These are phyloP conservation scores for Cyprinodon tularosa DNA, from an alignment of 2,113 vertebrate genomes.

Conservation along the genomic window DNA sequence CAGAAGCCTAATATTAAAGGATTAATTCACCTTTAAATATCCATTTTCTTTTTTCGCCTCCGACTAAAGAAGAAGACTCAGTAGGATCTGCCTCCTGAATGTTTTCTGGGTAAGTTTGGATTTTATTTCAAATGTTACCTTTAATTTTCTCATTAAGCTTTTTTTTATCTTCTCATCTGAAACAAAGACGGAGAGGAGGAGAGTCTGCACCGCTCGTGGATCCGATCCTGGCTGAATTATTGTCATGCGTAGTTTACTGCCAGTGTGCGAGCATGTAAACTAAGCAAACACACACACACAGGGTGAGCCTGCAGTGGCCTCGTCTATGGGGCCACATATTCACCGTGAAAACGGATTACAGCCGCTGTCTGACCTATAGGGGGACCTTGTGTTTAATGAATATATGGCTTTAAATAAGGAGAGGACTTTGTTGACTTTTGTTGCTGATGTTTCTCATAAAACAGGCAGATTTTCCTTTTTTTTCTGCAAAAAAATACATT, in stretches of 20 bases:
- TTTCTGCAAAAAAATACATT: neutral
- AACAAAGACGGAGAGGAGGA: slow-evolving; percentile 10
- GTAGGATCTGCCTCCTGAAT: neutral
- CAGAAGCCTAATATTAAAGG: too few relatives aligned
- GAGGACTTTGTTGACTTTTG: neutral
- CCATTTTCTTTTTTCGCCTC: neutral
- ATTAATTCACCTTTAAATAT: neutral
- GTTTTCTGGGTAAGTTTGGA: neutral
- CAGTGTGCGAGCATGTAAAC: slow-evolving; percentile 58
- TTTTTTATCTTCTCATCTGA: neutral
- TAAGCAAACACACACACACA: slow-evolving; percentile 32
- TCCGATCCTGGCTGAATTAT: slow-evolving; percentile 61
- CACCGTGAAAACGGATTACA: slow-evolving; percentile 77
- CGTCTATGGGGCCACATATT: slow-evolving; percentile 53
- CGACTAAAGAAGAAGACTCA: neutral
- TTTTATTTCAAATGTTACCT: neutral
- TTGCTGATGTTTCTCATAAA: slow-evolving; percentile 21
- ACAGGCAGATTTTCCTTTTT: neutral
- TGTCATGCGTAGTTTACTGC: slow-evolving; percentile 63
- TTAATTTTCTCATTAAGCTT: neutral
- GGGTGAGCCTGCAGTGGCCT: slow-evolving; percentile 41
- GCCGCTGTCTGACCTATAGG: slow-evolving; percentile 68
- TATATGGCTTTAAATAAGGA: slow-evolving; percentile 65
- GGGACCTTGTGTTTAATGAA: slow-evolving; percentile 72
- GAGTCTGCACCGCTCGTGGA: slow-evolving; percentile 39